Conservation (phyloP, 2,113 vertebrate species). For the Actenoides hombroni region DNA sequence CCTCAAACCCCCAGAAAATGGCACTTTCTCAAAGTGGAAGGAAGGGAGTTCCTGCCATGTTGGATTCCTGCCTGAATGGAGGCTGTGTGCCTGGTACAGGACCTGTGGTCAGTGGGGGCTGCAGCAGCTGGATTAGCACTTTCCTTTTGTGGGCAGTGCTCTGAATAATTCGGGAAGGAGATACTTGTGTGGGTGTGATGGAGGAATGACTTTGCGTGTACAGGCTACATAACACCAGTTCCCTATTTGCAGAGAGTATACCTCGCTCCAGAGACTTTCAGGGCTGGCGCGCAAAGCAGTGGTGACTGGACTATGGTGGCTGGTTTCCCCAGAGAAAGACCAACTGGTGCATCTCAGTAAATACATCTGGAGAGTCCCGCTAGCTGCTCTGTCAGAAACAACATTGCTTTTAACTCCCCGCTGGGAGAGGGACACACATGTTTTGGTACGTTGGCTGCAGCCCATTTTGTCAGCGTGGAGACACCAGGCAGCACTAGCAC, state of each 20-base stretch:
- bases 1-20: background rate
- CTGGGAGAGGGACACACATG: background rate
- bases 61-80: background rate
- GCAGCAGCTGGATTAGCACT: background rate
- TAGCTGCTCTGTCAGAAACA: background rate
- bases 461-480: background rate
- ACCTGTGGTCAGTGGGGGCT: accelerated
- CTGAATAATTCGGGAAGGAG: background rate
- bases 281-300: background rate
- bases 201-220: background rate
- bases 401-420: background rate
- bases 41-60: background rate
- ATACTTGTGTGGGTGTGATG: background rate
- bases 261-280: background rate
- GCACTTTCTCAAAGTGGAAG: background rate
- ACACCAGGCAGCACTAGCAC: background rate
- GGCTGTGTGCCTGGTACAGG: accelerated
- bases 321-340: background rate
- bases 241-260: background rate
- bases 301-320: background rate
- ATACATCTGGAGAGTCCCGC: background rate
- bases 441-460: background rate
- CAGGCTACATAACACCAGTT: background rate
- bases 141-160: background rate
- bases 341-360: background rate